A percentile compares a stretch with the other conserved stretches of the same genome.
Conservation (phyloP, 2,888 invertebrate genomes). For the Dolomedes plantarius region DNA sequence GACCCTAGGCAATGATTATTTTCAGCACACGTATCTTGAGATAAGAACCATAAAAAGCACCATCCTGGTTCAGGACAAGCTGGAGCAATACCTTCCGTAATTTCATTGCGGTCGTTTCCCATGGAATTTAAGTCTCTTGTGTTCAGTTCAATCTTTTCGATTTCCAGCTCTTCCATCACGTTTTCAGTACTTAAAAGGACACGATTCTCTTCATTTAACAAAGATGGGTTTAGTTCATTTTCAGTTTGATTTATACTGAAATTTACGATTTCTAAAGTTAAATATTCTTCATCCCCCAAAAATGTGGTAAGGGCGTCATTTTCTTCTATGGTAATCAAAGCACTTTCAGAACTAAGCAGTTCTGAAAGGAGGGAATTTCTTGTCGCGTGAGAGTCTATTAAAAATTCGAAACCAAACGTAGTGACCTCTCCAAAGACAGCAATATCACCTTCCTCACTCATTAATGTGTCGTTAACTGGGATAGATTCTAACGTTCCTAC, state of each 20-base stretch:
- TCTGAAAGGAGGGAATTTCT: slow-evolving; percentile 37
- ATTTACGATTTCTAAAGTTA: too few relatives aligned
- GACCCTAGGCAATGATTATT: slow-evolving; percentile 30
- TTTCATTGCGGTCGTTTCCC: neutral
- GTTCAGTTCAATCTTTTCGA: too few relatives aligned
- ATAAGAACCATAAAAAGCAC: slow-evolving; percentile 36
- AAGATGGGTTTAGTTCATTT: neutral
- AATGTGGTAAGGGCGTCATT: neutral
- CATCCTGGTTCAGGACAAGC: slow-evolving; percentile 38
- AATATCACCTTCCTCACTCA: neutral
- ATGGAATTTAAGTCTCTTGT: too few relatives aligned
- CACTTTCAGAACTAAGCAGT: neutral
- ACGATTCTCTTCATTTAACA: neutral
- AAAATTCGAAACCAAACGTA: slow-evolving; percentile 19
- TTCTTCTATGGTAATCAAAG: neutral
- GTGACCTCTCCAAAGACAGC: neutral
- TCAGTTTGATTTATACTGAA: neutral
- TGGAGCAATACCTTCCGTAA: neutral
- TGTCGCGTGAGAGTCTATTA: slow-evolving; percentile 26
- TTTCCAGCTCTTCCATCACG: too few relatives aligned
- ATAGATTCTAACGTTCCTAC: too few relatives aligned
- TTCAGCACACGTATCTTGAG: slow-evolving; percentile 34
- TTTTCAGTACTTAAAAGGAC: too few relatives aligned
- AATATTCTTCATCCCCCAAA: neutral
- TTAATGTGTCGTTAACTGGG: too few relatives aligned